phyloP scores from a whole-genome alignment of 2,113 vertebrate species.

The Gyps fulvus region DNA sequence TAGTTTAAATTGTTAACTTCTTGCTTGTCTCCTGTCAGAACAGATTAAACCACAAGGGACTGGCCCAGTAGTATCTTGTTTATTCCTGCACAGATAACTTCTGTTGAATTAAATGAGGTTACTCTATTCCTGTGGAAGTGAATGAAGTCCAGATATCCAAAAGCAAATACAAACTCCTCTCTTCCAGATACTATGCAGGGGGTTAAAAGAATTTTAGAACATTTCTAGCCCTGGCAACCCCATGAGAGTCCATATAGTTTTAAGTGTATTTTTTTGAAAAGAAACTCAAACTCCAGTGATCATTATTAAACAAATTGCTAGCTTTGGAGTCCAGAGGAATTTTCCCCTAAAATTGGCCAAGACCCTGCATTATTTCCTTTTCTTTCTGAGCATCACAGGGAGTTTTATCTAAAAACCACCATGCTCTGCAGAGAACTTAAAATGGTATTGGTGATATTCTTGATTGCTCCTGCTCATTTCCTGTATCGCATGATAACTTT shows the following conservation, averaged over 20 bases:
- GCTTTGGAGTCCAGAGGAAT: not conserved
- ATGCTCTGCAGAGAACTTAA: not conserved
- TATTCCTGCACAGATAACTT: not conserved
- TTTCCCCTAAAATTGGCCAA: not conserved
- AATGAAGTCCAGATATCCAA: not conserved
- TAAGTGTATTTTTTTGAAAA: not conserved
- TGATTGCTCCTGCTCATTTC: not conserved
- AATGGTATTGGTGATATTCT: not conserved
- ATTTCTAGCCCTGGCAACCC: not conserved
- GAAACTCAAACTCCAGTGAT: not conserved
- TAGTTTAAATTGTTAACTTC: not conserved
- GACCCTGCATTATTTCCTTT: not conserved
- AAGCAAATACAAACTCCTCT: not conserved
- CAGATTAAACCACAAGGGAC: not conserved
- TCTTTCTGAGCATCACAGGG: not conserved
- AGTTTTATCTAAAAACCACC: not conserved
- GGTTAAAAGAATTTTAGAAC: not conserved
- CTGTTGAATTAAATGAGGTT: not conserved
- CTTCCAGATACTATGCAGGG: not conserved
- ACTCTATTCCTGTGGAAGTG: not conserved
- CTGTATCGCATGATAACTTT: rapidly evolving
- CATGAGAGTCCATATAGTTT: not conserved
- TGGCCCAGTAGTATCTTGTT: not conserved
- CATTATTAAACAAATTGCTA: not conserved
- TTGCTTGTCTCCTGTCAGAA: not conserved